phyloP scores from a whole-genome alignment of 1,140 invertebrate genomes.

The Papilio helenus region DNA sequence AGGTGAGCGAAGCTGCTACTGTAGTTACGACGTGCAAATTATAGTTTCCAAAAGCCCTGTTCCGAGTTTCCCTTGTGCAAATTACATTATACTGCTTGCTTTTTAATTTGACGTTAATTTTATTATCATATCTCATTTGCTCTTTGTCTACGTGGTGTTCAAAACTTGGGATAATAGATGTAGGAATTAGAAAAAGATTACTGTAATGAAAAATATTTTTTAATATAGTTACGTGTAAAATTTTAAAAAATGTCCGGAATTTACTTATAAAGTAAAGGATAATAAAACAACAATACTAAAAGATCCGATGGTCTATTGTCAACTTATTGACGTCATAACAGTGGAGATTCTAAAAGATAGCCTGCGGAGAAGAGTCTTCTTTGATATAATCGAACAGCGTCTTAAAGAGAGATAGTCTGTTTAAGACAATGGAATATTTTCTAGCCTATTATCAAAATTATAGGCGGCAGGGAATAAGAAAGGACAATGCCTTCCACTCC shows the following conservation, averaged over 20 bases:
- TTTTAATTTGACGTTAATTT: slow-evolving; percentile 30
- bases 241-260: neutral
- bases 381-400: slow-evolving; percentile 68
- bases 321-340: slow-evolving; percentile 65
- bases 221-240: neutral
- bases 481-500: slow-evolving; percentile 63
- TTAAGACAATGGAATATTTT: slow-evolving; percentile 79
- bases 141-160: neutral
- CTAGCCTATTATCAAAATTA: slow-evolving; percentile 82
- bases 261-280: slow-evolving; percentile 42
- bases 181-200: too few species aligned
- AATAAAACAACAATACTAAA: slow-evolving; percentile 37
- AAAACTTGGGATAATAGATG: neutral
- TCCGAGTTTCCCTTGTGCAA: slow-evolving; percentile 30
- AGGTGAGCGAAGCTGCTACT: slow-evolving; percentile 45
- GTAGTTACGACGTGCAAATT: slow-evolving; percentile 53
- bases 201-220: too few species aligned
- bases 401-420: slow-evolving; percentile 66
- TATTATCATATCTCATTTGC: slow-evolving; percentile 1
- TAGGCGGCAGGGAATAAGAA: slow-evolving; percentile 66
- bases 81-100: slow-evolving; percentile 31
- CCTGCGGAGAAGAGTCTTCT: slow-evolving; percentile 52
- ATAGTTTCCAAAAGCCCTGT: slow-evolving; percentile 34
- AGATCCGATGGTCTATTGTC: slow-evolving; percentile 51
- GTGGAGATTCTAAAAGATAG: slow-evolving; percentile 51